These are phyloP conservation scores for Nothocercus nigrocapillus DNA, from an alignment of 2,113 vertebrate species.

Conservation along the genomic window DNA sequence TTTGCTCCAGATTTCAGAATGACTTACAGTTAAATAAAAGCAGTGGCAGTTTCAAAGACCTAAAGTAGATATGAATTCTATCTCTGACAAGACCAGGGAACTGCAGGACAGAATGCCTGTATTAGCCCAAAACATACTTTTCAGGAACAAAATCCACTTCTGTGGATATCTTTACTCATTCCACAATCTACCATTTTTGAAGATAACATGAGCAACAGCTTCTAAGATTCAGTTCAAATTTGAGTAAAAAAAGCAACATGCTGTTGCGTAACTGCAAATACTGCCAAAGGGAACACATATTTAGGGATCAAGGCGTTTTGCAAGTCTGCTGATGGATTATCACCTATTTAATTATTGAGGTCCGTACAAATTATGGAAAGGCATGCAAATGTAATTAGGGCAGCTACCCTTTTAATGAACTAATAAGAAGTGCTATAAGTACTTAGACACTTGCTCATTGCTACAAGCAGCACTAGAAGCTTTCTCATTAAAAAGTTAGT, in stretches of 20 bases:
- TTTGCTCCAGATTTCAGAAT: background rate
- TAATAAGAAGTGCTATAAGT: conserved; percentile 33
- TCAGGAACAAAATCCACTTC: background rate
- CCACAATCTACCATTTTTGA: background rate
- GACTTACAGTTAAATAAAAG: background rate
- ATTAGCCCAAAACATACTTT: background rate
- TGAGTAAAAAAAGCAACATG: conserved; percentile 14
- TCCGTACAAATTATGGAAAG: conserved; percentile 48
- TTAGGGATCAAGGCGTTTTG: conserved; percentile 13
- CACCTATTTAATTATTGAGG: conserved; percentile 48
- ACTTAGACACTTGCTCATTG: conserved; percentile 19
- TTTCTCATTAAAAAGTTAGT: conserved; percentile 53
- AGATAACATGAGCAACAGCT: background rate
- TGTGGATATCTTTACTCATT: background rate
- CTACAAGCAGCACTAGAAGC: conserved; percentile 33
- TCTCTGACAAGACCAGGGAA: background rate
- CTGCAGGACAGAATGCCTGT: background rate
- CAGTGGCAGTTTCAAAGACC: background rate
- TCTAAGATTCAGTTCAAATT: conserved; percentile 45
- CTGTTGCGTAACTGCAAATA: conserved; percentile 29
- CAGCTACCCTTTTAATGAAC: conserved; percentile 28
- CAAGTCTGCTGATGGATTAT: conserved; percentile 51
- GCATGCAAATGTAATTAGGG: conserved; percentile 33
- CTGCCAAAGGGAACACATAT: background rate
- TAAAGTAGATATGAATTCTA: background rate